phyloP scores from a whole-genome alignment of 1,140 invertebrate species.

The Pollicipes pollicipes region DNA sequence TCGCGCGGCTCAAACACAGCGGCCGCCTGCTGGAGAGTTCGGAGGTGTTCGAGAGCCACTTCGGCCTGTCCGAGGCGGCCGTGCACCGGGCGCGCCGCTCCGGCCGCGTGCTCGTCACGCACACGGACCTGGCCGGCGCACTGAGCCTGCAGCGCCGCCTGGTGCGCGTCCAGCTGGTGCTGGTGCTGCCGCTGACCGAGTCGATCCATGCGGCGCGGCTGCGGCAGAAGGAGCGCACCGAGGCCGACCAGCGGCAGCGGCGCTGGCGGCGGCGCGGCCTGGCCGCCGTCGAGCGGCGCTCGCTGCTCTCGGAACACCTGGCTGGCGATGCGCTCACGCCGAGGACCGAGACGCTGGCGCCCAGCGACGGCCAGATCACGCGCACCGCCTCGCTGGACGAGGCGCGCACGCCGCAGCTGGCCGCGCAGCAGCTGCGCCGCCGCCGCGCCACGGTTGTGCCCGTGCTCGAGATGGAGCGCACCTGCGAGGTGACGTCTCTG shows the following conservation, averaged over 20 bases:
- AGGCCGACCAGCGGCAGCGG: not conserved
- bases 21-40: not conserved
- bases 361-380: not conserved
- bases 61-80: not conserved
- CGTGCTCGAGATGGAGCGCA: not conserved
- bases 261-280: not conserved
- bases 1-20: not conserved
- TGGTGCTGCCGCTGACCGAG: not conserved
- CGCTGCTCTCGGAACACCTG: not conserved
- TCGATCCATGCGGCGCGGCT: not conserved
- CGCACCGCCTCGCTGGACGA: not conserved
- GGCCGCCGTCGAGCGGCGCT: too few relatives aligned
- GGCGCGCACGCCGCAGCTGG: not conserved
- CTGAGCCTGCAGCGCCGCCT: not conserved
- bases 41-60: not conserved
- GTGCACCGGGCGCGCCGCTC: not conserved
- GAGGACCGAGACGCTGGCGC: not conserved
- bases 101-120: not conserved
- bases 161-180: not conserved
- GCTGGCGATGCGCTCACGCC: not conserved
- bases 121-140: not conserved
- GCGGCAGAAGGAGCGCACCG: not conserved
- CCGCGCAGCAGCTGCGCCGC: too few relatives aligned
- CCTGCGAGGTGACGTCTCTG: not conserved
- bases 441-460: not conserved